Percentiles rank a stretch among this genome's conserved stretches.
Conservation (phyloP, 92 coral and sea anemone genomes). For the Siderastrea radians region DNA sequence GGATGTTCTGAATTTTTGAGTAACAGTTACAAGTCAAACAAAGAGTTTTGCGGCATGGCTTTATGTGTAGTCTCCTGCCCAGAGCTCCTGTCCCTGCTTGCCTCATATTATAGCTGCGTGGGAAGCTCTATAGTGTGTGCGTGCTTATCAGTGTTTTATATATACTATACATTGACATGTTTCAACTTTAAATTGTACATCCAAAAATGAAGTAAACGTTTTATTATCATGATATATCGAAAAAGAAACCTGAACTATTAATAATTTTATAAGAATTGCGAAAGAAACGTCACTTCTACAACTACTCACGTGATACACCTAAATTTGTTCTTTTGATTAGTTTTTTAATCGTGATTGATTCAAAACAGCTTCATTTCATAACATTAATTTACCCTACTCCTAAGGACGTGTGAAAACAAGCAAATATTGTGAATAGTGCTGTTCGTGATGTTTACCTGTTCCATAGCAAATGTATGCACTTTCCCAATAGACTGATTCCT, state of each 20-base stretch:
- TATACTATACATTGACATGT: neutral
- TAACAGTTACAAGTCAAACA: neutral
- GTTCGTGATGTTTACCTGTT: too few relatives aligned
- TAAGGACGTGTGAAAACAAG: too few relatives aligned
- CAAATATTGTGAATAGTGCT: too few relatives aligned
- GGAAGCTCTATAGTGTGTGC: too few relatives aligned
- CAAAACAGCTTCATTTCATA: neutral
- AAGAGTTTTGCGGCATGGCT: neutral
- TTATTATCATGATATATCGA: neutral
- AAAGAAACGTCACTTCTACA: too few relatives aligned
- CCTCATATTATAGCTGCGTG: too few relatives aligned
- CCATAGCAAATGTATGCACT: neutral
- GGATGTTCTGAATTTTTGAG: slow-evolving; percentile 83
- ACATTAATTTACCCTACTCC: too few relatives aligned
- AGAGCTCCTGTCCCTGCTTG: too few relatives aligned
- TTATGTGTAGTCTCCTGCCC: neutral
- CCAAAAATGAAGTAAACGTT: neutral
- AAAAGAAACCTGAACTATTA: too few relatives aligned
- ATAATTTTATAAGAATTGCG: too few relatives aligned
- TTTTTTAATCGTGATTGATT: neutral
- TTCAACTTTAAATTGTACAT: neutral
- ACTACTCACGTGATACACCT: too few relatives aligned
- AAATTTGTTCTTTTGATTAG: too few relatives aligned
- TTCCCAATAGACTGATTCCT: neutral
- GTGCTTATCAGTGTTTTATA: neutral